Evolutionary conservation across 2,797 vertebrate genomes (phyloP).

Genomic region (Characodon lateralis): DNA sequence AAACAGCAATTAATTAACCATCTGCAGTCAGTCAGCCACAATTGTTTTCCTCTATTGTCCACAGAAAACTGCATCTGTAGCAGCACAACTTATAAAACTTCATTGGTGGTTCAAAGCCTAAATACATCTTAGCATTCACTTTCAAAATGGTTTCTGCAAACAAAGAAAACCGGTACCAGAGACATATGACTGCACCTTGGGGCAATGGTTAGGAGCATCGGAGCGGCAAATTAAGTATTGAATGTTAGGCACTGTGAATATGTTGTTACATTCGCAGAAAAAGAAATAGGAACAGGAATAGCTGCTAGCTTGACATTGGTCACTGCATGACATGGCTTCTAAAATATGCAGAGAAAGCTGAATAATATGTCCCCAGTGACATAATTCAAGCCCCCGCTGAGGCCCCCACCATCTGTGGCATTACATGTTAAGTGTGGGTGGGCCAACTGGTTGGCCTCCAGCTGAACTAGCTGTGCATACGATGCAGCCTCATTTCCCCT

Average conservation of each 20-base stretch:
- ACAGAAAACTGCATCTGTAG: constrained; percentile 39
- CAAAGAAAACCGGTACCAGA: constrained; percentile 38
- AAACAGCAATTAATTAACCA: constrained; percentile 75
- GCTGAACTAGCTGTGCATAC: constrained; percentile 57
- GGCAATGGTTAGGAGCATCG: constrained; percentile 65
- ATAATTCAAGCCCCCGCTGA: constrained; percentile 52
- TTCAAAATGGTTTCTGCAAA: constrained; percentile 63
- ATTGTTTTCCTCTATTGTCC: constrained; percentile 49
- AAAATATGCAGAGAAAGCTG: constrained; percentile 47
- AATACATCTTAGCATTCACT: constrained; percentile 28
- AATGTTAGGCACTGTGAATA: constrained; percentile 67
- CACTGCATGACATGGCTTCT: constrained; percentile 39
- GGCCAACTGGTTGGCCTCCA: constrained; percentile 63
- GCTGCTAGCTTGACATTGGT: constrained; percentile 40
- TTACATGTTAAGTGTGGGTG: constrained; percentile 64
- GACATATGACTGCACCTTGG: constrained; percentile 55
- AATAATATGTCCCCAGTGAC: constrained; percentile 60
- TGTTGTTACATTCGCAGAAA: constrained; percentile 55
- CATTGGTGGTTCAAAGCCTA: constrained; percentile 13
- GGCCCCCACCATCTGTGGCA: constrained; percentile 69
- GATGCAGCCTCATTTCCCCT: constrained; percentile 53
- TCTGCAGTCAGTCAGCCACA: constrained; percentile 36
- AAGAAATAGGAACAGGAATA: constrained; percentile 40
- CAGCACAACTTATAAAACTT: constrained; percentile 24
- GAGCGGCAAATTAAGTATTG: constrained; percentile 76